These are phyloP conservation scores for Calyptomena viridis DNA, from an alignment of 2,113 vertebrate species.

Conservation along the genomic window DNA sequence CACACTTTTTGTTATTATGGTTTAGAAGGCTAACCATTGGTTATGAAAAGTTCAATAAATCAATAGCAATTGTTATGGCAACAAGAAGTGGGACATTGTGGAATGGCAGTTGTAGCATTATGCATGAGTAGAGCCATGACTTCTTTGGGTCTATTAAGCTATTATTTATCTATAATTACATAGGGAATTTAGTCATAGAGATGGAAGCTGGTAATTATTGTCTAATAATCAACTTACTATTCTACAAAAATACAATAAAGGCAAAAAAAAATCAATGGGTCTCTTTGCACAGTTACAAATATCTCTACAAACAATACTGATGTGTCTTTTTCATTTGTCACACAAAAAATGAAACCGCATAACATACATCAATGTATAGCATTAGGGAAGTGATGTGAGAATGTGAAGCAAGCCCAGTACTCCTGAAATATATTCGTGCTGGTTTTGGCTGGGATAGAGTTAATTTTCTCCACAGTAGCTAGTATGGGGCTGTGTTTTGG, in stretches of 20 bases:
- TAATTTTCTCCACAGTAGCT: not conserved
- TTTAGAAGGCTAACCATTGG: slow-evolving; percentile 75
- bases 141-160: slow-evolving; percentile 81
- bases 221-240: slow-evolving; percentile 82
- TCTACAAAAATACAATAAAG: slow-evolving; percentile 58
- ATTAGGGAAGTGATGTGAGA: not conserved
- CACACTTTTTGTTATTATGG: slow-evolving; percentile 44
- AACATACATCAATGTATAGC: not conserved
- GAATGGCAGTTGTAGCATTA: slow-evolving; percentile 54
- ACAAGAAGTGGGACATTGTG: slow-evolving; percentile 80
- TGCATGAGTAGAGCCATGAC: slow-evolving; percentile 76
- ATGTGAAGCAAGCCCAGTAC: not conserved
- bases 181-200: slow-evolving; percentile 75
- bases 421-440: not conserved
- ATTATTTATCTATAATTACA: slow-evolving; percentile 72
- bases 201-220: slow-evolving; percentile 81
- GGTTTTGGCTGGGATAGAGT: not conserved
- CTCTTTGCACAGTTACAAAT: not conserved
- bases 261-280: slow-evolving; percentile 21
- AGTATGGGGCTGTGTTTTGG: not conserved
- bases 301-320: not conserved
- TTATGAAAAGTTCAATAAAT: slow-evolving; percentile 85
- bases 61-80: slow-evolving; percentile 83
- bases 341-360: not conserved
- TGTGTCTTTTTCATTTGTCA: not conserved